Evolutionary conservation across 2,797 vertebrate genomes (phyloP), one percentile per base, ranked within the genome.

Genomic region (Mormyrus proboscirostris): DNA sequence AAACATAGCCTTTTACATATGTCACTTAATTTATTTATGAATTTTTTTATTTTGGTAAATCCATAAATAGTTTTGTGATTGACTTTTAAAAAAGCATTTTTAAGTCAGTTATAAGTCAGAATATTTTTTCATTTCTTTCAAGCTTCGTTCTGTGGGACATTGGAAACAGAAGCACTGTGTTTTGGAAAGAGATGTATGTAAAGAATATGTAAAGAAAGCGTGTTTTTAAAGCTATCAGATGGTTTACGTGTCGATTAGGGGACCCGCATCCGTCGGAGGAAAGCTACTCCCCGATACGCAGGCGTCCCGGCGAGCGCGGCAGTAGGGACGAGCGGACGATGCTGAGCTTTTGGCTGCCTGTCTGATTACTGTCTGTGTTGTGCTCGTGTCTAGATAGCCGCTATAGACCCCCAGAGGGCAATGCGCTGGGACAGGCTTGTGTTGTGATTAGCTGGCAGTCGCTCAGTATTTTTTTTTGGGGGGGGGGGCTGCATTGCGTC

Each of bases 301-400:
- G 25, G 4, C 19, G 2, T 57, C 2, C 19, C 33, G 14, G 25
- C 2, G 12, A 87, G 53, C 22, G 7, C 22, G 0, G 86, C 44
- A 49, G 47, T 9, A 10, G 3, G 82, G 47, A 50, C 16, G 33
- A 14, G 1, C 5, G 2, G 84, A 86, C 2, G 25, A 4, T 44
- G 53, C 12, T 12, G n/a, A 49, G 55, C 38, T 47, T 44, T 12
- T 65, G 86, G 57, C 38, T 9, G 86, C 55, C 9, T 44, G 79
- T 89, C 89, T 84, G 90, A 89, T 91, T 88, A 86, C 62, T 90
- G 79, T 88, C 47, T 88, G 88, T 92, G 89, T 50, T 84, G 55
- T 88, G 88, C 84, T 83, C 19, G 90, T 89, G 90, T 89, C 86
- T 91, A 94, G 95, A 95, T 86, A 50, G 44, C 50, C 25, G 41